A percentile compares a stretch with the other conserved stretches of the same genome.
These are phyloP conservation scores for Marmota flaviventris DNA, from an alignment of 2,113 vertebrate genomes.

Conservation along the genomic window DNA sequence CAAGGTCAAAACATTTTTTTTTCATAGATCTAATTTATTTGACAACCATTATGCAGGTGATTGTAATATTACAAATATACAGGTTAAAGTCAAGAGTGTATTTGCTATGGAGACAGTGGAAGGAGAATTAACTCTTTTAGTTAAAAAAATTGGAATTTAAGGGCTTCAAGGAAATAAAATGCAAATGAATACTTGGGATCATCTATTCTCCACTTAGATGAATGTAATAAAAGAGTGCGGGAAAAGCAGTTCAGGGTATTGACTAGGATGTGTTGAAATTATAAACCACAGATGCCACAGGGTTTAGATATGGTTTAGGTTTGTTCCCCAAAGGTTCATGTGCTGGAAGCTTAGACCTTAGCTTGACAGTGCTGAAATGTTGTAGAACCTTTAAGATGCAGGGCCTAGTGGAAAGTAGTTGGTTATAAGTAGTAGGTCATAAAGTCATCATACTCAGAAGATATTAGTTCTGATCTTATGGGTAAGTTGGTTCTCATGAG, in stretches of 20 bases:
- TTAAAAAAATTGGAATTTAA: background rate
- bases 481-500: background rate
- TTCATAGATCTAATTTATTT: background rate
- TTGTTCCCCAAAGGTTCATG: too few species aligned
- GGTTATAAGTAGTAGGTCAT: too few species aligned
- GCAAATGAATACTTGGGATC: background rate
- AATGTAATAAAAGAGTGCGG: background rate
- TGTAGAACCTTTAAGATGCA: background rate
- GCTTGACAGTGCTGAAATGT: background rate
- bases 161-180: background rate
- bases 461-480: background rate
- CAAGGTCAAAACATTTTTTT: background rate
- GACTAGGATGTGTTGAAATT: rapidly evolving
- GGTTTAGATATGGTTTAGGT: background rate
- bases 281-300: background rate
- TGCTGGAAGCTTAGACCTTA: background rate
- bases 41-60: background rate
- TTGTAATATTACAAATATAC: background rate
- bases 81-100: background rate
- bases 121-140: background rate
- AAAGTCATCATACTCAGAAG: background rate
- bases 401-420: background rate
- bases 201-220: background rate
- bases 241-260: background rate
- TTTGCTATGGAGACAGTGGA: background rate